These are phyloP conservation scores for Scaptomyza cyrtandrae DNA, from an alignment of 2,888 invertebrate species.

Conservation along the genomic window DNA sequence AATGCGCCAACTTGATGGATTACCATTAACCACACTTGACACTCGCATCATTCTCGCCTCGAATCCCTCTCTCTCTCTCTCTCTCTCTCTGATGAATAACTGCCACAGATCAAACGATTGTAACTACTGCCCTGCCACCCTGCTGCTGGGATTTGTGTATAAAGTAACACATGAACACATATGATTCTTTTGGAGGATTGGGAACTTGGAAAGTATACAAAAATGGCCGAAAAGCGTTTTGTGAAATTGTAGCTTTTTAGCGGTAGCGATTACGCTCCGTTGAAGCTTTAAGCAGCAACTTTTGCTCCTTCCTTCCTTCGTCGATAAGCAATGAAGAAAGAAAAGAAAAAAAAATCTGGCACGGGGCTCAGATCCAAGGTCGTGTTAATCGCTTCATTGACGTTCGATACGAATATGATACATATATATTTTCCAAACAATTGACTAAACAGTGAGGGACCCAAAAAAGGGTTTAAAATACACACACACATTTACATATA, in stretches of 20 bases:
- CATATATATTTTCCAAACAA: conserved; percentile 83
- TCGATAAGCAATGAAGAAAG: not conserved
- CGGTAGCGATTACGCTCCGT: conserved; percentile 58
- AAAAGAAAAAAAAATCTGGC: conserved; percentile 42
- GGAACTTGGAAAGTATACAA: conserved; percentile 16
- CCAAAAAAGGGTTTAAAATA: conserved; percentile 69
- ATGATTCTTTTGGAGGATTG: conserved; percentile 41
- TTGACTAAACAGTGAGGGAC: conserved; percentile 78
- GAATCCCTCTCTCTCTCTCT: not conserved
- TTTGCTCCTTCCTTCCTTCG: not conserved
- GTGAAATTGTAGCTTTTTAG: conserved; percentile 50
- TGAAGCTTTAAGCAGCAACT: conserved; percentile 25
- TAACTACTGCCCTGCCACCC: conserved; percentile 39
- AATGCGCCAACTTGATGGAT: conserved; percentile 80
- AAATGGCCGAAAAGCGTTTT: conserved; percentile 22
- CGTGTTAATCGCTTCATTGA: conserved; percentile 58
- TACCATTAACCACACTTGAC: conserved; percentile 53
- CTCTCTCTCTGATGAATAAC: conserved; percentile 52
- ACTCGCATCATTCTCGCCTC: conserved; percentile 26
- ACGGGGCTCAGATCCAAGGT: conserved; percentile 67
- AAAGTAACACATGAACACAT: not conserved
- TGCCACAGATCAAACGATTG: conserved; percentile 35
- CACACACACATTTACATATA: conserved; percentile 25
- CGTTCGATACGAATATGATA: conserved; percentile 49
- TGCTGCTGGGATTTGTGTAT: conserved; percentile 14